These are phyloP conservation scores for Australoheros scitulus DNA, from an alignment of 2,113 vertebrate species.

Conservation along the genomic window DNA sequence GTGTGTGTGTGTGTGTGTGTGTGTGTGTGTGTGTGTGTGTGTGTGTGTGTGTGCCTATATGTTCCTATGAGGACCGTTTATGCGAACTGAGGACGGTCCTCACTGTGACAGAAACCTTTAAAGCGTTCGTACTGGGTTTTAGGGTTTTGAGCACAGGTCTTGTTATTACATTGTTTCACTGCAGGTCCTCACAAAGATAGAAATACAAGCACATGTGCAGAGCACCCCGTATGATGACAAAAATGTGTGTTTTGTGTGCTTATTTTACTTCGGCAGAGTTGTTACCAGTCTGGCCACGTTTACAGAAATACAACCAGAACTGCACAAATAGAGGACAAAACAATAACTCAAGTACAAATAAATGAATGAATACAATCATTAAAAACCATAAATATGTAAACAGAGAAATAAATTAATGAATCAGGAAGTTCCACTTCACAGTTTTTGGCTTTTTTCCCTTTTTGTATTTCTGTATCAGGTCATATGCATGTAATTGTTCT, in stretches of 20 bases:
- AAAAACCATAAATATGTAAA: background rate
- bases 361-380: background rate
- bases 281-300: too few relatives aligned
- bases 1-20: background rate
- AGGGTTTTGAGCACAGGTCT: background rate
- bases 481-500: background rate
- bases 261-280: too few relatives aligned
- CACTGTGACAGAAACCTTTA: background rate
- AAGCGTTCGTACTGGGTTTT: background rate
- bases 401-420: background rate
- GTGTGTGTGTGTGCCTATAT: background rate
- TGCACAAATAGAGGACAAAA: background rate
- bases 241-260: too few relatives aligned
- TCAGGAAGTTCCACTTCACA: background rate
- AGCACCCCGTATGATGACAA: too few relatives aligned
- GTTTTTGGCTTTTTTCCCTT: background rate
- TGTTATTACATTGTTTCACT: background rate
- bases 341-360: too few relatives aligned
- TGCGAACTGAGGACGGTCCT: background rate
- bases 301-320: background rate
- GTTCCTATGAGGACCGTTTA: too few relatives aligned
- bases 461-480: background rate
- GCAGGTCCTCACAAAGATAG: background rate
- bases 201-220: too few relatives aligned
- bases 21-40: background rate